phyloP scores from a whole-genome alignment of 1,140 invertebrate genomes.

The Asbolus verrucosus region DNA sequence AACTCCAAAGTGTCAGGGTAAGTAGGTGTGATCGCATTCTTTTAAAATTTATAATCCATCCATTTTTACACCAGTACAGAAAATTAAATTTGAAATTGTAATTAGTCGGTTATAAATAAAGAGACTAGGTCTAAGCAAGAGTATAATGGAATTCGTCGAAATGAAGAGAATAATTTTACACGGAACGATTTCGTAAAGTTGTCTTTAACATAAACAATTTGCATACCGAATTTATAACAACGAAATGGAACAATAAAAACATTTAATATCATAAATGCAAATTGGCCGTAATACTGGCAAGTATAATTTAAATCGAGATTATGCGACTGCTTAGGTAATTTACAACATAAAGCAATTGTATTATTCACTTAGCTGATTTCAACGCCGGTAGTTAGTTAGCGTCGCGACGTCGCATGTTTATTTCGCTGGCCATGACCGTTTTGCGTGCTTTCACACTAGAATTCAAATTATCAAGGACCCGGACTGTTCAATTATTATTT shows the following conservation, averaged over 20 bases:
- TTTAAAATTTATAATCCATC: slow-evolving; percentile 2
- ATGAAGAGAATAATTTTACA: slow-evolving; percentile 29
- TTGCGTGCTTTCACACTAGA: slow-evolving; percentile 38
- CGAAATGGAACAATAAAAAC: slow-evolving; percentile 41
- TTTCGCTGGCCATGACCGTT: slow-evolving; percentile 40
- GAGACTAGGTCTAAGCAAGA: no score
- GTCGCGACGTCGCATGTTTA: slow-evolving; percentile 42
- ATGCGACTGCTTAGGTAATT: slow-evolving; percentile 38
- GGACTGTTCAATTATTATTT: slow-evolving; percentile 7
- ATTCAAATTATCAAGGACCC: slow-evolving; percentile 1
- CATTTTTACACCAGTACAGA: no score
- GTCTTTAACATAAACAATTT: slow-evolving; percentile 40
- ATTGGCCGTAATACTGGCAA: slow-evolving; percentile 39
- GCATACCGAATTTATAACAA: slow-evolving; percentile 40
- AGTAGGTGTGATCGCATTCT: neutral
- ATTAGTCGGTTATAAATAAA: neutral
- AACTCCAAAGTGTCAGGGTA: neutral
- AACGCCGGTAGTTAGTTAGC: slow-evolving; percentile 26
- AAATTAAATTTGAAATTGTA: slow-evolving; percentile 7
- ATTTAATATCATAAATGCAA: slow-evolving; percentile 46
- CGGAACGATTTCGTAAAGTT: slow-evolving; percentile 8
- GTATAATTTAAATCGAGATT: slow-evolving; percentile 39
- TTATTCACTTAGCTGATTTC: slow-evolving; percentile 38
- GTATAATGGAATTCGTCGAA: no score
- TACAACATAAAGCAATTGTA: slow-evolving; percentile 42